Base-by-base conservation (phyloP, 2,797 vertebrate species). In the Propithecus deckenii region DNA sequence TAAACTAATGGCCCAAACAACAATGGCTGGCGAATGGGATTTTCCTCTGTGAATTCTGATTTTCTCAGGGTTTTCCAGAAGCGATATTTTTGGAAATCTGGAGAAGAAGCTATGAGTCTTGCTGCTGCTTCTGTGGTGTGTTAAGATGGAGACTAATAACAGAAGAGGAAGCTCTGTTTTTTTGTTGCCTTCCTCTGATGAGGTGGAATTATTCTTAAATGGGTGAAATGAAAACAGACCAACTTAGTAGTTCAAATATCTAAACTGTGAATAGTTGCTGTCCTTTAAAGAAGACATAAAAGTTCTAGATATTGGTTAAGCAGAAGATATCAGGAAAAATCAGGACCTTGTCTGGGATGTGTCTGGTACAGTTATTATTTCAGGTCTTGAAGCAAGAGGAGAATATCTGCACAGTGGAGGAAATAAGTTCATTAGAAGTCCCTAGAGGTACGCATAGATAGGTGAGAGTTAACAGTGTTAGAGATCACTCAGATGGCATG, bases 11-110 rank as follows among this genome's bases (percentile, higher is more conserved):
- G 95, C 61, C 41, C 91, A 96, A 91, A 97, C 23, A 97, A 97
- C 96, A 98, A 97, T 96, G 84, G 71, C 90, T 95, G 94, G 93
- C 55, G 83, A 98, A 97, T 97, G 90, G 93, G 90, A 65, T 88
- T 96, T 96, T 97, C 83, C 94, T 96, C 87, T 95, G 96, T 84
- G 95, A 98, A 95, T 94, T 94, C 94, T 95, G 72, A 89, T 98
- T 97, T 97, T 94, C 95, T 97, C 43, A 57, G 81, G 14, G 57
- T 86, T 96, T 94, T 59, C 48, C 75, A 86, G 50, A 92, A 89
- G 50, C 55, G 93, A 3, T 86, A 76, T 83, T 86, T 92, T 88
- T 91, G 72, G 85, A 69, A 89, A 80, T 69, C n/a, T 92, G 69
- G 72, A 57, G n/a, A 89, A 76, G 67, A 69, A 79, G 52, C 61